Conservation (phyloP, 2,797 vertebrate species). For the Pseudochromis fuscus region DNA sequence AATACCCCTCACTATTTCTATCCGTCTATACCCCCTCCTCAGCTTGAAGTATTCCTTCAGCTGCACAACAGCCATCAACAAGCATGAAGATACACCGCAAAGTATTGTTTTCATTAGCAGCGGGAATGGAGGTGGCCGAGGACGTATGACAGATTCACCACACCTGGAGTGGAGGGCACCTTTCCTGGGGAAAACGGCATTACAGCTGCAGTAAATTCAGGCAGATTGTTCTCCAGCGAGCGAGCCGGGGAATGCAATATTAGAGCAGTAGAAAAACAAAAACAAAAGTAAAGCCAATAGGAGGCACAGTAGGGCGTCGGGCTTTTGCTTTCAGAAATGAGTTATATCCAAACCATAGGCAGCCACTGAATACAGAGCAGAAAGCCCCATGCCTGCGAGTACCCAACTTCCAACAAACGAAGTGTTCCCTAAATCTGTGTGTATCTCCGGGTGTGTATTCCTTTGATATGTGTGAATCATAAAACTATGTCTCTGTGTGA, state of each 20-base stretch:
- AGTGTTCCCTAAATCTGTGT: constrained; percentile 57
- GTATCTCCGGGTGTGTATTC: constrained; percentile 36
- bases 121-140: constrained; percentile 25
- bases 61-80: constrained; percentile 1
- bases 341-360: constrained; percentile 71
- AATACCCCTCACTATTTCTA: constrained; percentile 19
- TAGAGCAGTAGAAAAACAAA: constrained; percentile 69
- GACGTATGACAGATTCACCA: constrained; percentile 61
- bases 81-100: constrained; percentile 4
- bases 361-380: constrained; percentile 63
- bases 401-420: constrained; percentile 34
- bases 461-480: constrained; percentile 59
- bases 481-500: constrained; percentile 74
- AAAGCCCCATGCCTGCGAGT: constrained; percentile 46
- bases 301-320: constrained; percentile 65
- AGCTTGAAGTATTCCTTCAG: constrained; percentile 12
- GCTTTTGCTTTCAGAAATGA: constrained; percentile 71
- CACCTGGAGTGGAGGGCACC: constrained; percentile 75
- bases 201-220: constrained; percentile 72
- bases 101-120: constrained; percentile 40
- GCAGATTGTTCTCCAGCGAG: constrained; percentile 69
- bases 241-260: constrained; percentile 60
- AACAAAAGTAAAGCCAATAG: constrained; percentile 75
- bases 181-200: constrained; percentile 67
- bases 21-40: background rate